A percentile compares a stretch with the other conserved stretches of the same genome.
Conservation (phyloP, 1,140 invertebrate genomes). For the Mylabris phalerata region DNA sequence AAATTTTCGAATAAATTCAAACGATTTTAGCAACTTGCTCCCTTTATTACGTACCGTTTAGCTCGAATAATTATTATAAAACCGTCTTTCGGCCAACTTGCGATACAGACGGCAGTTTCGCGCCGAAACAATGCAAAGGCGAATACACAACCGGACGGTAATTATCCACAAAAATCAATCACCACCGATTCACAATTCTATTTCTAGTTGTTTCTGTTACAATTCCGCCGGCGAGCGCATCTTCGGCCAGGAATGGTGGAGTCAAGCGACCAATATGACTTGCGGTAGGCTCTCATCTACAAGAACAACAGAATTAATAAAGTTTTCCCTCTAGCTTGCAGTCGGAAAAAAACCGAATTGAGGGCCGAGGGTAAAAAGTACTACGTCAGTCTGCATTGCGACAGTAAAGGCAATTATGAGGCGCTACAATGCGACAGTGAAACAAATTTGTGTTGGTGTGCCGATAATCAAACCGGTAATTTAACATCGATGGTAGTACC, state of each 20-base stretch:
- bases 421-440: conserved; percentile 50
- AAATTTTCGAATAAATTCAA: too few species aligned
- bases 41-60: too few species aligned
- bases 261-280: conserved; percentile 47
- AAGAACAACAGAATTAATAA: neutral
- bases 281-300: conserved; percentile 35
- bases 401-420: conserved; percentile 52
- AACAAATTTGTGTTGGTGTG: conserved; percentile 55
- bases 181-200: neutral
- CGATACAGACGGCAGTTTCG: conserved; percentile 46
- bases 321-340: conserved; percentile 45
- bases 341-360: conserved; percentile 47
- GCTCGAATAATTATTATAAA: neutral
- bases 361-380: conserved; percentile 35
- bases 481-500: conserved; percentile 45
- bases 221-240: conserved; percentile 46
- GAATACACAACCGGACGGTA: conserved; percentile 48
- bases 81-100: conserved; percentile 44
- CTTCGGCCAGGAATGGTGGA: conserved; percentile 50
- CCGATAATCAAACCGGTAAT: conserved; percentile 47
- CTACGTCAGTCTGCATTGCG: conserved; percentile 50
- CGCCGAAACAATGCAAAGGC: conserved; percentile 53
- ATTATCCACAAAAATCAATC: neutral
- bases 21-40: too few species aligned
- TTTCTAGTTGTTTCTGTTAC: conserved; percentile 50